phyloP scores from a whole-genome alignment of 2,797 vertebrate genomes.

The Poeciliopsis paucimaculata region DNA sequence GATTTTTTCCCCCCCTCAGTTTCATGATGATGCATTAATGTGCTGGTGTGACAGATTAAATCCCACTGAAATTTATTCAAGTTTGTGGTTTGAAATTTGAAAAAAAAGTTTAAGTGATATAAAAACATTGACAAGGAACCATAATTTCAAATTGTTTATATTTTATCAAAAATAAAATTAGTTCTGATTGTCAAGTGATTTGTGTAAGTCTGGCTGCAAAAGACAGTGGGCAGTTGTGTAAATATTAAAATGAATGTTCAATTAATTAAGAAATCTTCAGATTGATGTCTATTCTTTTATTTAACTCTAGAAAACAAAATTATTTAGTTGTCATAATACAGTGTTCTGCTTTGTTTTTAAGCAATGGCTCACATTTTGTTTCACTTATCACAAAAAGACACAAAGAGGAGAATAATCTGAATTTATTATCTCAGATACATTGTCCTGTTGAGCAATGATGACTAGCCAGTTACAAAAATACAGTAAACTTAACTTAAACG shows the following conservation, averaged over 20 bases:
- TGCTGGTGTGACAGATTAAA: not conserved
- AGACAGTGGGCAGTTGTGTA: not conserved
- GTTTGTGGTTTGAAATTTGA: not conserved
- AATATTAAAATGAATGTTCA: not conserved
- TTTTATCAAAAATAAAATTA: not conserved
- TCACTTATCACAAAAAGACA: constrained; percentile 1
- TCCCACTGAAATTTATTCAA: not conserved
- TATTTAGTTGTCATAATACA: not conserved
- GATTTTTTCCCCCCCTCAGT: not conserved
- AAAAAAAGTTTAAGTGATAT: not conserved
- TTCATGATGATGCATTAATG: not conserved
- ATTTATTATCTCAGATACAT: constrained; percentile 82
- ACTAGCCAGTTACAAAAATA: constrained; percentile 83
- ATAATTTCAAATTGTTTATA: not conserved
- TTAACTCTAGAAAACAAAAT: not conserved
- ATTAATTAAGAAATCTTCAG: not conserved
- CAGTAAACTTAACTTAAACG: constrained; percentile 82
- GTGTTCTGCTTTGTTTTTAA: not conserved
- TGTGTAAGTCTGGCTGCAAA: not conserved
- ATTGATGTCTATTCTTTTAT: not conserved
- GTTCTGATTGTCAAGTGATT: not conserved
- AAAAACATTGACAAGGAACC: not conserved
- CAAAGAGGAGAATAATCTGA: constrained; percentile 62
- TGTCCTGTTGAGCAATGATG: constrained; percentile 77
- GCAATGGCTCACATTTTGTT: not conserved